These are phyloP conservation scores for Pycnonotus jocosus DNA, from an alignment of 2,113 vertebrate species.

Conservation along the genomic window DNA sequence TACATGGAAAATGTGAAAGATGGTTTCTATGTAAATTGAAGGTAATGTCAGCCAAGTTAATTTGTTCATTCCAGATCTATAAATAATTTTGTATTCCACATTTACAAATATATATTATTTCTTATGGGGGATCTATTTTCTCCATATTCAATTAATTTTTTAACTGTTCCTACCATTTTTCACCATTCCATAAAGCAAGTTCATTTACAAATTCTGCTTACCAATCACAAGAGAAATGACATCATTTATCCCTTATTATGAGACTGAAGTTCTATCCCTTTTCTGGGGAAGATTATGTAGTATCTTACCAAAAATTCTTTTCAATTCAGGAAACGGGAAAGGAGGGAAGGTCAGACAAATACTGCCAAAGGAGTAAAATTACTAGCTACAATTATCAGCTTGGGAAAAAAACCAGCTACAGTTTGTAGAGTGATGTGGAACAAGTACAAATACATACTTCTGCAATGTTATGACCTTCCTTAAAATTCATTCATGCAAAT, in stretches of 20 bases:
- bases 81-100: background rate
- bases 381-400: background rate
- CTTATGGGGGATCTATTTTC: background rate
- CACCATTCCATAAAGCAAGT: background rate
- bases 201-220: slow-evolving; percentile 21
- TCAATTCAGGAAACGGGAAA: background rate
- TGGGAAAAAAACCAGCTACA: background rate
- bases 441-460: background rate
- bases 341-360: background rate
- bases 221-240: background rate
- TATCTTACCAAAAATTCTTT: background rate
- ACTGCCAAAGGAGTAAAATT: background rate
- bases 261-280: background rate
- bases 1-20: background rate
- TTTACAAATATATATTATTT: slow-evolving; percentile 4
- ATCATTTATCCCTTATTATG: background rate
- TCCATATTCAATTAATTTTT: background rate
- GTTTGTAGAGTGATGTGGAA: background rate
- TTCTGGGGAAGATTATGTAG: background rate
- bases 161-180: background rate
- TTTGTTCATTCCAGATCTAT: slow-evolving; percentile 29
- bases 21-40: slow-evolving; percentile 24
- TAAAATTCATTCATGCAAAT: background rate
- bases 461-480: background rate
- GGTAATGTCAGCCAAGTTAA: slow-evolving; percentile 19